Evolutionary conservation across 2,113 vertebrate species (phyloP), one percentile per base, ranked within the genome.

Genomic region (Trachemys scripta): DNA sequence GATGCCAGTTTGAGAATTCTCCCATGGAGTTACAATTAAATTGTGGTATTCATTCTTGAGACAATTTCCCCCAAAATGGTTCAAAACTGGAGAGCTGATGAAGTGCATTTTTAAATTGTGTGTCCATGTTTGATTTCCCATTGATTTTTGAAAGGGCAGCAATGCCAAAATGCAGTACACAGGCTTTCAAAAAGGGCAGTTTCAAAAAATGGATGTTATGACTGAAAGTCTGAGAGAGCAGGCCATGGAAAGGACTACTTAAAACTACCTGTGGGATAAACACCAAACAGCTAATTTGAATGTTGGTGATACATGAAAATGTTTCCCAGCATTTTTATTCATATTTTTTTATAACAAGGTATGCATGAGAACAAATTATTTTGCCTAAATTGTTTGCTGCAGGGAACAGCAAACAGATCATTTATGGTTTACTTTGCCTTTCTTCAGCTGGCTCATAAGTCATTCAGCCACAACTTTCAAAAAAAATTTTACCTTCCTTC

Each of bases 401-500:
- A 92, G 94, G 88, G 96, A 92, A 94, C 93, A 90, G 80, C 89
- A 85, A 94, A 90, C 9, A 5, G 75, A 79, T 91, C 10, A 14
- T 95, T 97, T 91, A 93, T 88, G 90, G 86, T 94, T 92, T 87
- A 59, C 80, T 95, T 94, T 90, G n/a, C 92, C 84, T 95, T 95
- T 96, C 89, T 97, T 86, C 85, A 81, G 47, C 9, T 42, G 35
- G 25, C 81, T 92, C 87, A 90, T 92, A 97, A 94, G 94, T 97
- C 89, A 97, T 93, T 97, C 94, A 95, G 95, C 88, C 91, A 91
- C 88, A 38, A 95, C 90, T 96, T 92, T 85, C 51, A 89, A 90
- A 96, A 96, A 96, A 94, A 89, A 80, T 89, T 69, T 94, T 72
- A 91, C 89, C 97, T 98, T 96, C 89, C 72, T 95, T 96, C 96